These are phyloP conservation scores for Halcyon leucocephala DNA, from an alignment of 2,797 vertebrate genomes.

Conservation along the genomic window DNA sequence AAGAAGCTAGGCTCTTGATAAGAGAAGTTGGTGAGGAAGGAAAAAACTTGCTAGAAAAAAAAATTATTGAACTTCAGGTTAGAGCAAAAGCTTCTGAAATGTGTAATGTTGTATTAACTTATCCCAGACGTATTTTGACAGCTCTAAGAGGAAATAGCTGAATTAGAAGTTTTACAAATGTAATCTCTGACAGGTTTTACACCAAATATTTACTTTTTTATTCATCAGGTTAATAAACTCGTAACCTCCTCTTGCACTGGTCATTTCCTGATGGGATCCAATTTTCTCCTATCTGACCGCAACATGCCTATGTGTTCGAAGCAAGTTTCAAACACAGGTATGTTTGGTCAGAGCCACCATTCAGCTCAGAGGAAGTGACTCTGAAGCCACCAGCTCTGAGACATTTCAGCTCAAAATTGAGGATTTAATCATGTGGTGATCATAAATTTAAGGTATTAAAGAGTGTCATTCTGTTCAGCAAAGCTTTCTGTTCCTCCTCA, in stretches of 20 bases:
- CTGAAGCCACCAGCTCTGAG: not conserved
- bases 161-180: conserved; percentile 64
- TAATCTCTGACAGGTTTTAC: conserved; percentile 56
- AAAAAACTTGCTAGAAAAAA: conserved; percentile 20
- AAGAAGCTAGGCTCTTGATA: not conserved
- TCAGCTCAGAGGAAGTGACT: not conserved
- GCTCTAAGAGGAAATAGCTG: conserved; percentile 58
- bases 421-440: not conserved
- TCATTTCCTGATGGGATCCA: conserved; percentile 51
- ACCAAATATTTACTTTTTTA: conserved; percentile 68
- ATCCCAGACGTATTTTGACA: conserved; percentile 53
- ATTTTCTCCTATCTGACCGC: conserved; percentile 51
- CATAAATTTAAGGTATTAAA: not conserved
- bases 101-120: conserved; percentile 49
- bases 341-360: not conserved
- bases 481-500: not conserved
- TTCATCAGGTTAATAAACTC: conserved; percentile 62
- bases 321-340: not conserved
- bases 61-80: conserved; percentile 46
- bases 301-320: not conserved
- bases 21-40: not conserved
- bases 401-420: not conserved
- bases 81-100: conserved; percentile 43
- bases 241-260: conserved; percentile 21
- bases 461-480: not conserved